Evolutionary conservation across 2,797 vertebrate species (phyloP).

Genomic region (Mastacembelus armatus): DNA sequence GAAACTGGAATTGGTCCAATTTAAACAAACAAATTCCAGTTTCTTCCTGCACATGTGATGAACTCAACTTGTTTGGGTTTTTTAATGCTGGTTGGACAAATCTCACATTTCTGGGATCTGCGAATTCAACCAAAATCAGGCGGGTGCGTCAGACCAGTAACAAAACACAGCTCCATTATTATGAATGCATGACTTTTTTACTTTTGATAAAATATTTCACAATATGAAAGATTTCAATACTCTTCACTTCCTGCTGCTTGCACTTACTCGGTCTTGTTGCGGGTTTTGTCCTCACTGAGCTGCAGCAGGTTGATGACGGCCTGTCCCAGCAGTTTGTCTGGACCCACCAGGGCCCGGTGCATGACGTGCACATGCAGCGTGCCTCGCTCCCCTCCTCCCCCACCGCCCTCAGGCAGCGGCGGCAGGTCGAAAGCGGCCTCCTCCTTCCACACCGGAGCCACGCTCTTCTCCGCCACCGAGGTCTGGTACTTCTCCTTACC

Average conservation of each 20-base stretch:
- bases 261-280: conserved; percentile 87
- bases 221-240: too few relatives aligned
- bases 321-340: conserved; percentile 93
- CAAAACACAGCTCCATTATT: too few relatives aligned
- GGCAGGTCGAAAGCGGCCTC: conserved; percentile 93
- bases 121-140: too few relatives aligned
- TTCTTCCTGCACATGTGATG: too few relatives aligned
- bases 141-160: too few relatives aligned
- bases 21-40: too few relatives aligned
- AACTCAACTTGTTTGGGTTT: not conserved
- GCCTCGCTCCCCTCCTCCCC: conserved; percentile 57
- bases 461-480: conserved; percentile 90
- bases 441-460: conserved; percentile 90
- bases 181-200: too few relatives aligned
- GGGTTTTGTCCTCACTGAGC: conserved; percentile 81
- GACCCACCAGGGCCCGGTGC: conserved; percentile 91
- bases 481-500: conserved; percentile 93
- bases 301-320: conserved; percentile 87
- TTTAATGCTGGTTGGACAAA: not conserved
- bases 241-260: not conserved
- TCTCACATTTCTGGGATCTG: not conserved
- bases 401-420: conserved; percentile 65
- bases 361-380: conserved; percentile 89
- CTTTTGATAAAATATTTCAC: too few relatives aligned
- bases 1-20: too few relatives aligned